Percentiles rank a stretch among this genome's conserved stretches.
Evolutionary conservation across 2,888 invertebrate species (phyloP).

Genomic region (Caenorhabditis becei): DNA sequence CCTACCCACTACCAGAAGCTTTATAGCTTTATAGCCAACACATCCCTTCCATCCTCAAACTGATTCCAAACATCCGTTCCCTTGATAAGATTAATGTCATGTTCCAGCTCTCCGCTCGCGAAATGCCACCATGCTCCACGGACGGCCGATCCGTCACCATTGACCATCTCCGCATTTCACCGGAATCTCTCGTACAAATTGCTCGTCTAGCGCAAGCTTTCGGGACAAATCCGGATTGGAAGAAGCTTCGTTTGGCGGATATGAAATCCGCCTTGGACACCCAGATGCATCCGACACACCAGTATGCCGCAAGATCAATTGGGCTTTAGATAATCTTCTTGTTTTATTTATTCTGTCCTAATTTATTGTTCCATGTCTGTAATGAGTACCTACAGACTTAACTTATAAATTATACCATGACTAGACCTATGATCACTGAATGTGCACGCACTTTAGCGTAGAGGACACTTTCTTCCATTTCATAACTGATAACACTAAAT

Average conservation of each 20-base stretch:
- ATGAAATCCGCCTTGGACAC: slow-evolving; percentile 49
- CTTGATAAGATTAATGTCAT: no score
- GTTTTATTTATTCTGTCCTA: slow-evolving; percentile 10
- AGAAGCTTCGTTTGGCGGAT: slow-evolving; percentile 50
- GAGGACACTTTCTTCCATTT: slow-evolving; percentile 1
- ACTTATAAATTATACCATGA: slow-evolving; percentile 6
- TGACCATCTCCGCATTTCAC: slow-evolving; percentile 60
- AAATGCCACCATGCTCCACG: slow-evolving; percentile 55
- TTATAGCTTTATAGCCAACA: no score
- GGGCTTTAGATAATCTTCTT: slow-evolving; percentile 24
- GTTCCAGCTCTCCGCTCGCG: slow-evolving; percentile 35
- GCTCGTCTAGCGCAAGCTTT: slow-evolving; percentile 62
- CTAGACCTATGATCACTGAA: not conserved
- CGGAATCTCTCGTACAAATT: slow-evolving; percentile 60
- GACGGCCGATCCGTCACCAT: slow-evolving; percentile 64
- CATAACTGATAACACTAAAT: slow-evolving; percentile 19
- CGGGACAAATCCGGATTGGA: slow-evolving; percentile 62
- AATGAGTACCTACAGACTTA: no score
- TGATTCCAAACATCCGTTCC: no score
- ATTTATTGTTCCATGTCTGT: no score
- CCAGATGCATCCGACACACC: slow-evolving; percentile 57
- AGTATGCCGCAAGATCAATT: slow-evolving; percentile 59
- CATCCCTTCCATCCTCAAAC: no score
- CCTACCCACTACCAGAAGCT: no score
- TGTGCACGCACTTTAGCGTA: not conserved